Evolutionary conservation across 2,797 vertebrate genomes (phyloP).

Genomic region (Sphenodon punctatus): DNA sequence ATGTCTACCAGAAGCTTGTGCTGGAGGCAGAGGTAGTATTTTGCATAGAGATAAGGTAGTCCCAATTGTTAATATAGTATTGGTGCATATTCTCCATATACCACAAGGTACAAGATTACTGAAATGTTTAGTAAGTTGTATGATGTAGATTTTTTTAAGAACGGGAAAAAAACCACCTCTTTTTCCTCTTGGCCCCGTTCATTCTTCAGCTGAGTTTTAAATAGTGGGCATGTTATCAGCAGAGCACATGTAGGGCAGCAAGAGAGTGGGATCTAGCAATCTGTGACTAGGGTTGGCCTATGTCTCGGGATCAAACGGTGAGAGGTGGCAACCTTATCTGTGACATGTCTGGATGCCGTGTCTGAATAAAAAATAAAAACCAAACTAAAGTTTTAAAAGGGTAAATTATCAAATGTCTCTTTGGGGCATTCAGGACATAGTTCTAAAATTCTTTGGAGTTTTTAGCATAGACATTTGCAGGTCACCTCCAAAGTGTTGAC

Average conservation of each 20-base stretch:
- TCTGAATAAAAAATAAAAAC: conserved; percentile 51
- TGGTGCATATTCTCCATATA: not conserved
- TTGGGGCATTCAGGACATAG: conserved; percentile 32
- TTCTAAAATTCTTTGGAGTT: conserved; percentile 47
- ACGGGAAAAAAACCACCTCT: not conserved
- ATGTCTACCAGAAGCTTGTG: not conserved
- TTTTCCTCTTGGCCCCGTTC: not conserved
- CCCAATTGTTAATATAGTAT: no score
- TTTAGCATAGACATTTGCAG: conserved; percentile 22
- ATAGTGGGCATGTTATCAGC: conserved; percentile 27
- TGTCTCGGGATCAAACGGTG: not conserved
- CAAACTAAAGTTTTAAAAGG: conserved; percentile 13
- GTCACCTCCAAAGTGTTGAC: conserved; percentile 49
- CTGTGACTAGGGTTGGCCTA: not conserved
- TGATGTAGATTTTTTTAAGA: not conserved
- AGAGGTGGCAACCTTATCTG: no score
- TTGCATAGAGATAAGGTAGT: not conserved
- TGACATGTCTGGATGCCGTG: no score
- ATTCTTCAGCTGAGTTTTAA: not conserved
- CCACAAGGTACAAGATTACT: not conserved
- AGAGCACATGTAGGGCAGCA: conserved; percentile 31
- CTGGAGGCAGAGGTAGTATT: not conserved
- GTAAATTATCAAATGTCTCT: conserved; percentile 28
- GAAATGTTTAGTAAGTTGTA: not conserved
- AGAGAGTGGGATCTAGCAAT: conserved; percentile 27